phyloP scores from a whole-genome alignment of 2,113 vertebrate species.

The Saccopteryx bilineata region DNA sequence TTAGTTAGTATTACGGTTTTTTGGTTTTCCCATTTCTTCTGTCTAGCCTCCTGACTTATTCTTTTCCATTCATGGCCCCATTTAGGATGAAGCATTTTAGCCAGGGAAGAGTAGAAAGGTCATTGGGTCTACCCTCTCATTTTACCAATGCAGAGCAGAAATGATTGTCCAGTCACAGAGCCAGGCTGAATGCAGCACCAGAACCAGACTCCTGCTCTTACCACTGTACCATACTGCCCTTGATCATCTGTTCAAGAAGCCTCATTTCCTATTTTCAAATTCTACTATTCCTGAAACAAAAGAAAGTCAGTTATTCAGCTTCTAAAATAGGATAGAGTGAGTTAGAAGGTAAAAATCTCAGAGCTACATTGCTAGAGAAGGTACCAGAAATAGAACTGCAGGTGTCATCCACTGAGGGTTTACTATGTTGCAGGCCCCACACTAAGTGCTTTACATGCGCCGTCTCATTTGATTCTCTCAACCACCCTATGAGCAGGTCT shows the following conservation, averaged over 20 bases:
- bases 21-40: background rate
- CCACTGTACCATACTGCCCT: background rate
- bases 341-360: conserved; percentile 20
- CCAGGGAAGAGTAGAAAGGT: background rate
- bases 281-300: background rate
- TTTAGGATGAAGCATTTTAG: conserved; percentile 22
- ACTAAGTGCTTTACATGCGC: background rate
- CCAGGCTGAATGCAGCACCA: background rate
- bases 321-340: background rate
- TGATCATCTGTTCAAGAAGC: background rate
- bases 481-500: background rate
- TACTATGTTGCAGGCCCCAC: background rate
- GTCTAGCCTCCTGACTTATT: conserved; percentile 9
- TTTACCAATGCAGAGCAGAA: background rate
- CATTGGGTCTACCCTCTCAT: background rate
- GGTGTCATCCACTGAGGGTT: background rate
- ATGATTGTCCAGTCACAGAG: background rate
- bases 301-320: background rate
- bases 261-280: background rate
- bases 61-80: background rate
- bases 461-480: background rate
- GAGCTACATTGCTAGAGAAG: background rate
- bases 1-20: conserved; percentile 13
- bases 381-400: background rate
- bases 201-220: background rate